A percentile compares a stretch with the other conserved stretches of the same genome.
Conservation (phyloP, 2,888 invertebrate species). For the Drosophila anceps region DNA sequence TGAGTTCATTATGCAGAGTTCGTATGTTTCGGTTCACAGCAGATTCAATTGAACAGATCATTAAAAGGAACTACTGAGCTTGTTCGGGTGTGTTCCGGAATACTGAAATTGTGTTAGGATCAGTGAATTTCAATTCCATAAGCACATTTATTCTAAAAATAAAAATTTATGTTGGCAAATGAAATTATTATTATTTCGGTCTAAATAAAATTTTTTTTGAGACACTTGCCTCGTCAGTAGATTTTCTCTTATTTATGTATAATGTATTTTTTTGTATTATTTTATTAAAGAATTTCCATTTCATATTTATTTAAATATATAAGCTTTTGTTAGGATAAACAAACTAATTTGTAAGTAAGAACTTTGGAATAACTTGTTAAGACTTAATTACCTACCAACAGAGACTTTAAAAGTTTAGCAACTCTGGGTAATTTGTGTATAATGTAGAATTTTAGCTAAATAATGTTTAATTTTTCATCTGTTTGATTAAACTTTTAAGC, state of each 20-base stretch:
- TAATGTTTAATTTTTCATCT: background rate
- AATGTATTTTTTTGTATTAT: background rate
- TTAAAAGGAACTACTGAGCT: constrained; percentile 1
- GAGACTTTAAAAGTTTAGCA: background rate
- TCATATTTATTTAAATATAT: background rate
- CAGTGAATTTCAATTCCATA: background rate
- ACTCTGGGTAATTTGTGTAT: background rate
- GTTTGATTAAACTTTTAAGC: background rate
- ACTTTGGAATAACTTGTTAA: background rate
- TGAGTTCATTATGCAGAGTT: background rate
- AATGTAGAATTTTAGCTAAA: background rate
- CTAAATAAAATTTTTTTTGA: background rate
- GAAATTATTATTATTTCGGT: background rate
- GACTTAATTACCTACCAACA: background rate
- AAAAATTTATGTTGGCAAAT: background rate
- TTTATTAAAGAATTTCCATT: background rate
- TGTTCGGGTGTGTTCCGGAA: background rate
- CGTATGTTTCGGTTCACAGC: background rate
- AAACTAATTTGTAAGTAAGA: background rate
- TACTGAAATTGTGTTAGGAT: too few species aligned
- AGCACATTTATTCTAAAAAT: too few species aligned
- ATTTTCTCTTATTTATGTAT: too few species aligned
- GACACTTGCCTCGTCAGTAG: too few species aligned
- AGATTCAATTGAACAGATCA: constrained; percentile 10
- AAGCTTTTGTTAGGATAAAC: background rate